Evolutionary conservation across 2,797 vertebrate genomes (phyloP).

Genomic region (Gallirallus australis): DNA sequence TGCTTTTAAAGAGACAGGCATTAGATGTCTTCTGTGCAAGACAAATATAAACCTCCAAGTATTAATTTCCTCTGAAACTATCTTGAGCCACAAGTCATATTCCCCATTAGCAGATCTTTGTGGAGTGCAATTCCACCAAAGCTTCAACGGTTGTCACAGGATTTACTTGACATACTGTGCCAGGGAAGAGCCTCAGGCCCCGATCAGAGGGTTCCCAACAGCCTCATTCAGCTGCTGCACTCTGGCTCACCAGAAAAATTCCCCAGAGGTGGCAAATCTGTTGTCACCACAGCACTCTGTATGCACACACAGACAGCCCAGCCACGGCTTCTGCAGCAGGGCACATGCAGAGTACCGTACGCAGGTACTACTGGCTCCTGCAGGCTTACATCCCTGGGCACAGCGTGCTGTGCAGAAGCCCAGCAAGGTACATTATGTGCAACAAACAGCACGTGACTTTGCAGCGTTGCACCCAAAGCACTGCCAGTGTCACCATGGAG

Average conservation of each 20-base stretch:
- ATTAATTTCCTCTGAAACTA: neutral
- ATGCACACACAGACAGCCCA: accelerated
- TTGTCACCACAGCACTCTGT: neutral
- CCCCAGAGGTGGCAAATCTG: neutral
- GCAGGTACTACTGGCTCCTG: neutral
- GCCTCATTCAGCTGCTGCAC: neutral
- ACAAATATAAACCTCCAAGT: neutral
- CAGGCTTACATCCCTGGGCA: neutral
- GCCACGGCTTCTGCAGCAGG: neutral
- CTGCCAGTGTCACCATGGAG: neutral
- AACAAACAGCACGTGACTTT: neutral
- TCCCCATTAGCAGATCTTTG: neutral
- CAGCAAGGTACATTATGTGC: neutral
- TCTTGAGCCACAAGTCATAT: neutral
- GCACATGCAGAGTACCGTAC: accelerated
- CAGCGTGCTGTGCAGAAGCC: neutral
- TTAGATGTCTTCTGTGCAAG: neutral
- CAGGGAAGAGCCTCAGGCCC: neutral
- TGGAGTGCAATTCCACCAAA: neutral
- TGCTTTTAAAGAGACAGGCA: neutral
- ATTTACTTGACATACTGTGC: neutral
- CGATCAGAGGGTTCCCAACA: neutral
- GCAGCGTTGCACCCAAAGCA: neutral
- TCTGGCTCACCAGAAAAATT: neutral
- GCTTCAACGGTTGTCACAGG: neutral